Percentiles rank a stretch among this genome's conserved stretches.
Evolutionary conservation across 2,888 invertebrate genomes (phyloP).

Genomic region (Cylindroiulus punctatus): DNA sequence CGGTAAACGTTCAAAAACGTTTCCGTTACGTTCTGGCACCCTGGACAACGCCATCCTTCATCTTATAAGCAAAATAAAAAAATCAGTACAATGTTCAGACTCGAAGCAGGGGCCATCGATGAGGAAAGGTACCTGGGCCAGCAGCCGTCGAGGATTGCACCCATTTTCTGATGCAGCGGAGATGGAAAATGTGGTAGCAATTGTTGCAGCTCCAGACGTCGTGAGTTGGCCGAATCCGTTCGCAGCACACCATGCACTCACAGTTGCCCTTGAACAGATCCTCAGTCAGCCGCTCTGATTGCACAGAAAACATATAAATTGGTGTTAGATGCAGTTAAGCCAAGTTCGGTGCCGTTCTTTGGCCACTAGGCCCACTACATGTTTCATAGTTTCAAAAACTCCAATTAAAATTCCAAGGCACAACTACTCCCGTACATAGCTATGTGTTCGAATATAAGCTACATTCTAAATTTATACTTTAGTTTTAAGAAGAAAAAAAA

Average conservation of each 20-base stretch:
- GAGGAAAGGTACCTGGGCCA: background rate
- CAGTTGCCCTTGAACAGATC: conserved; percentile 82
- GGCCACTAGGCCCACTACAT: background rate
- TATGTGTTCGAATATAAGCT: too few species aligned
- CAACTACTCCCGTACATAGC: too few species aligned
- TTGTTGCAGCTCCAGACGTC: conserved; percentile 90
- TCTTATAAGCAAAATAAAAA: conserved; percentile 52
- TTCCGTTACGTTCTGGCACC: conserved; percentile 85
- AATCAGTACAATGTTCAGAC: background rate
- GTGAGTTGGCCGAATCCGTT: conserved; percentile 80
- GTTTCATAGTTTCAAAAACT: background rate
- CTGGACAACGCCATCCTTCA: conserved; percentile 94
- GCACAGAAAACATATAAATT: background rate
- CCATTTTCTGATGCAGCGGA: conserved; percentile 92
- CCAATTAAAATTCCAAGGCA: too few species aligned
- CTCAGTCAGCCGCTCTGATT: conserved; percentile 78
- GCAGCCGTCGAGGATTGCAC: conserved; percentile 79
- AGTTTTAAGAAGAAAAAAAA: too few species aligned
- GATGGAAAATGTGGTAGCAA: conserved; percentile 92
- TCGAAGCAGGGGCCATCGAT: background rate
- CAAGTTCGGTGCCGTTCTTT: background rate
- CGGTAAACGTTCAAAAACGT: conserved; percentile 81
- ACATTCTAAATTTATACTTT: too few species aligned
- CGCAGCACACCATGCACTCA: conserved; percentile 96
- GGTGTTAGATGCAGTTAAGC: background rate